Evolutionary conservation across 2,888 invertebrate species (phyloP), one percentile per base, ranked within the genome.

Genomic region (Leptogaster cylindrica): DNA sequence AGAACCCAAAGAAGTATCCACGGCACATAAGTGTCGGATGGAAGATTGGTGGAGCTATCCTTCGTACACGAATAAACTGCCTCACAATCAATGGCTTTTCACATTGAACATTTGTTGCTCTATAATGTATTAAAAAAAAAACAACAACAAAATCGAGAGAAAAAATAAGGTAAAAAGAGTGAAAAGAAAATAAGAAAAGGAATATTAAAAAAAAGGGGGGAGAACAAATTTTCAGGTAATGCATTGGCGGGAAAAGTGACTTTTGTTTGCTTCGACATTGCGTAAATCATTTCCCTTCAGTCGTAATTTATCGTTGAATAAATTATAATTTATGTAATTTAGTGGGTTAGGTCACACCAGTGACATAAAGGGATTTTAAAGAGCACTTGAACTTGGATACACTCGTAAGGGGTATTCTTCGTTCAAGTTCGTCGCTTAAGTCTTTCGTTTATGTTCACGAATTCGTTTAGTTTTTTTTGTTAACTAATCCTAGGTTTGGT

Each of bases 301-400:
- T 14, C 5, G 36, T 39, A 50, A 65, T 65, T 65, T 65, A 65
- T 65, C 18, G 39, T 50, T 65, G 48, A 33, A 65, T 65, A 50
- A 65, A 65, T 65, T 65, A 65, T 65, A 65, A 65, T 65, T 65
- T 65, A 65, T 65, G 33, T 50, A 65, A 65, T 65, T 65, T 65
- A 65, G 65, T 65, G 39, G 65, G 65, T 65, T 65, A 65, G 65
- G 65, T 65, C 65, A 65, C 14, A 51, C 50, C 18, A 12, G n/a
- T 48, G 31, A 12, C 14, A 50, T 31, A 8, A 25, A 25, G 16
- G 16, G 10, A 46, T n/a, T 44, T 31, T 48, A 10, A 4, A 12
- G 6, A 12, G 14, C 18, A 28, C 23, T 64, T 46, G 31, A 64
- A 48, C 44, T 10, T 44, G 28, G 36, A 16, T n/a, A 6, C n/a